A percentile compares a stretch with the other conserved stretches of the same genome.
These are phyloP conservation scores for Odocoileus hemionus DNA, from an alignment of 2,113 vertebrate genomes.

Conservation along the genomic window DNA sequence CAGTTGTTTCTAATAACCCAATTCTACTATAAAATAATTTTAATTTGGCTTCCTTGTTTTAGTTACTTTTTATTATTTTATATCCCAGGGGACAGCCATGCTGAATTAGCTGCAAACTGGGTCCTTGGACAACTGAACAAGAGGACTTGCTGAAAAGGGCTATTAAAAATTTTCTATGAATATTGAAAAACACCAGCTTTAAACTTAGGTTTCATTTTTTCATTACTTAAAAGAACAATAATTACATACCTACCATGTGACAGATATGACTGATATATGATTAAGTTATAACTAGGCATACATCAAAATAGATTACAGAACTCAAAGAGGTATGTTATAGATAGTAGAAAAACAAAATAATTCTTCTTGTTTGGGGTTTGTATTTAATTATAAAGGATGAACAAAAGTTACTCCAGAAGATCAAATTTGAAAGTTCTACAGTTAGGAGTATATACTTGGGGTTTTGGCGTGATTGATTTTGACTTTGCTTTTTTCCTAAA, in stretches of 20 bases:
- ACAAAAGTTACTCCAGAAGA: not conserved
- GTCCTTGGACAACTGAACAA: not conserved
- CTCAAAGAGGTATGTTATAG: not conserved
- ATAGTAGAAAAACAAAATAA: not conserved
- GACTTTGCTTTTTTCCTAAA: not conserved
- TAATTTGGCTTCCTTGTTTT: not conserved
- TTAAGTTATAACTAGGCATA: not conserved
- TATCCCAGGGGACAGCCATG: not conserved
- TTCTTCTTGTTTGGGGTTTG: not conserved
- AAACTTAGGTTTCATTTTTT: not conserved
- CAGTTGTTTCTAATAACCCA: not conserved
- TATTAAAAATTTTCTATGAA: not conserved
- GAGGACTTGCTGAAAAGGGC: not conserved
- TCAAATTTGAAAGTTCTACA: not conserved
- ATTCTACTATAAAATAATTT: not conserved
- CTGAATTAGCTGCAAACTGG: not conserved
- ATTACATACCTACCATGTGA: not conserved
- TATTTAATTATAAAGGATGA: not conserved
- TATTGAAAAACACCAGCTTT: not conserved
- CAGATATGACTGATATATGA: not conserved
- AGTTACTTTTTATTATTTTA: not conserved
- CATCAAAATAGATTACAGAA: not conserved
- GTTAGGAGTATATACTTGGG: not conserved
- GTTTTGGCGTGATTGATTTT: not conserved
- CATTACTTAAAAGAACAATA: not conserved